Evolutionary conservation across 2,113 vertebrate genomes (phyloP), one percentile per base, ranked within the genome.

Genomic region (Podarcis raffonei): DNA sequence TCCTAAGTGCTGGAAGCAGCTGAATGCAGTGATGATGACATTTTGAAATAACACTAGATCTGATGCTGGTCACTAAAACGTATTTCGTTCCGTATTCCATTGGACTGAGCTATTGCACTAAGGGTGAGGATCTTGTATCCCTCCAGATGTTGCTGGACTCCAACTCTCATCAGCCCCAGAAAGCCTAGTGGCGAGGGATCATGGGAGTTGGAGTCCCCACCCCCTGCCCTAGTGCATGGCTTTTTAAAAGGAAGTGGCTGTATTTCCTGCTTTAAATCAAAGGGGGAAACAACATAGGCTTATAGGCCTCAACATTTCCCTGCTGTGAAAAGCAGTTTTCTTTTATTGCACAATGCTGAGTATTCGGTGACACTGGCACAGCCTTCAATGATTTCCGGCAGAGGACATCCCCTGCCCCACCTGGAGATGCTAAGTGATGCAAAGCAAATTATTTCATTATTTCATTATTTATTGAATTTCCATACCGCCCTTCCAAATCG

Each of bases 271-370:
- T 75, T 75, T 75, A 75, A 72, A 37, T 20, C 16, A 39, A 75
- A 75, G 32, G 20, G 2, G 35, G 2, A 35, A 35, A 18, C n/a
- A 32, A 8, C 35, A 32, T 1, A 18, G 6, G 18, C 35, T 75
- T n/a, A 7, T 22, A 13, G 48, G 11, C 48, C 48, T 53, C 12
- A 53, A 53, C 48, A 37, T 75, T 75, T 75, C 32, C 35, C 16
- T 75, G 6, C 74, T 16, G 7, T 75, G 74, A 75, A 35, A 74
- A 75, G 35, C 3, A 32, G 2, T 6, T 82, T 37, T 90, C 37
- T 93, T 87, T 91, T 37, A 89, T 91, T 93, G 48, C n/a, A 86
- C 7, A 11, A 3, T 92, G 87, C 89, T 8, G 82, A 87, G 81
- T 30, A 62, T 88, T 59, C 84, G 74, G 18, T 42, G 85, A 80